These are phyloP conservation scores for Pararge aegeria DNA, from an alignment of 1,140 invertebrate species.

Conservation along the genomic window DNA sequence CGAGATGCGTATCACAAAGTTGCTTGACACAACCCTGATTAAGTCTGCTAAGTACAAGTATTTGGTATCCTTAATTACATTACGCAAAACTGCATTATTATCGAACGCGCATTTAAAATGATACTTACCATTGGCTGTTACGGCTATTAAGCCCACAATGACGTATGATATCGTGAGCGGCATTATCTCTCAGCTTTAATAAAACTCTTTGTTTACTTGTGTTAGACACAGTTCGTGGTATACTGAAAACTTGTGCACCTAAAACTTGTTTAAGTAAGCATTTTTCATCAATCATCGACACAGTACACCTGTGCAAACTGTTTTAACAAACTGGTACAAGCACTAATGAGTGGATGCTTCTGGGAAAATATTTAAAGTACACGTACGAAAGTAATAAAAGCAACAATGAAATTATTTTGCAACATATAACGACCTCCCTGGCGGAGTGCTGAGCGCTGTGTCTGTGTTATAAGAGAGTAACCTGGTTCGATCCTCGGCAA, in stretches of 20 bases:
- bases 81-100: background rate
- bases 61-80: no score
- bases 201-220: constrained; percentile 1
- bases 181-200: constrained; percentile 35
- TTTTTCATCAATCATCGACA: constrained; percentile 37
- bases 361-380: constrained; percentile 32
- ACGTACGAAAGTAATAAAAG: constrained; percentile 34
- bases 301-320: constrained; percentile 51
- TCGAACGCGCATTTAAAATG: background rate
- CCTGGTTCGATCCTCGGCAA: no score
- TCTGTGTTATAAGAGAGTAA: no score
- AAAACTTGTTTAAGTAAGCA: constrained; percentile 47
- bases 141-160: constrained; percentile 32
- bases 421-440: no score
- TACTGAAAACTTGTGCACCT: constrained; percentile 42
- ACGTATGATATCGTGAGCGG: constrained; percentile 31
- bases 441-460: no score
- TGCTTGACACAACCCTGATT: no score
- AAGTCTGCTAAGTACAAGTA: no score
- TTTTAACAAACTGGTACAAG: no score
- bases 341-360: constrained; percentile 42
- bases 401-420: constrained; percentile 32
- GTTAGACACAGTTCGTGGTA: constrained; percentile 29
- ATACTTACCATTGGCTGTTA: constrained; percentile 45
- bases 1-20: no score